Base-by-base conservation (phyloP, 2,888 invertebrate species). In the Parasteatoda lunata region DNA sequence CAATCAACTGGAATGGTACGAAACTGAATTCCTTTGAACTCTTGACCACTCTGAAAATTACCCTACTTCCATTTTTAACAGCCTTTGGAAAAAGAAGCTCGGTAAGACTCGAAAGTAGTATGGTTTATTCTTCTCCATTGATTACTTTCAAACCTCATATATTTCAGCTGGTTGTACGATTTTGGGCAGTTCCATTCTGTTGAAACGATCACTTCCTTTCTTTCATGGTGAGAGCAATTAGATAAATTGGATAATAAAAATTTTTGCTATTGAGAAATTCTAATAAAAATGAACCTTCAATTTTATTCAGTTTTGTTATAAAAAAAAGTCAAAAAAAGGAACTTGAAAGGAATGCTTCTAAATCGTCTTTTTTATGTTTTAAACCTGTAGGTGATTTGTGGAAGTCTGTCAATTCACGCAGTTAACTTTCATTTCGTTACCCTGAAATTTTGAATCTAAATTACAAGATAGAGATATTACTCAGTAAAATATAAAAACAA, bases 1-100 rank as follows among this genome's bases (percentile, higher is more conserved):
- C 83, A 84, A 84, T 84, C 83, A 84, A 45, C 47, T 30, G 72
- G 77, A 84, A 84, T 84, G 83, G 72, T 72, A 77, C 65, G 8
- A 48, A 66, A 72, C 54, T 71, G 77, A 84, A 66, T 84, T 83
- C 65, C 77, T 71, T 72, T 72, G 83, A 84, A 84, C 71, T 72
- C 83, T 77, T 77, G 77, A 72, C 83, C 83, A 84, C 66, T 84
- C 72, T 52, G 49, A 52, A 77, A 84, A 84, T 77, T 72, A 66
- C 77, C 71, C 54, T 47, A 54, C 52, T 48, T 77, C 49, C 68
- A 13, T 76, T 65, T 15, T 77, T 83, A 71, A 72, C 72, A n/a
- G 72, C 59, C 64, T 73, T 72, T 65, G 48, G 59, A 68, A 68
- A 68, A 68, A 59, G 59, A 59, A 59, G n/a, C n/a, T n/a, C n/a